Base-by-base conservation (phyloP, 2,113 vertebrate species). In the Lamprotornis superbus region DNA sequence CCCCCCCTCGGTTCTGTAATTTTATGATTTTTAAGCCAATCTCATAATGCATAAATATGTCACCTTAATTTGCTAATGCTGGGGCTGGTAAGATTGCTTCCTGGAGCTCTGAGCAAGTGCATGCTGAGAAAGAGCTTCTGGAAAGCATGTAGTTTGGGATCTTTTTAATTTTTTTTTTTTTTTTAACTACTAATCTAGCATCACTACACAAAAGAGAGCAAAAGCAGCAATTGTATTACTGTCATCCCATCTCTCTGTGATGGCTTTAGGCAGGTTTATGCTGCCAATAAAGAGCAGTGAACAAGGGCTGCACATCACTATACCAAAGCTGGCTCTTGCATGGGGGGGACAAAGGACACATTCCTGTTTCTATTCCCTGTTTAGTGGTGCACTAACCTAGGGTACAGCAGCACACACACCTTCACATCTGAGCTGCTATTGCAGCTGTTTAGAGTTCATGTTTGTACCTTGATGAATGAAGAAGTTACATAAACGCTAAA, bases 401-500 rank as follows among this genome's bases (percentile, higher is more conserved):
- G 68, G 35, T 42, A 55, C 40, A 64, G 30, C 53, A 55, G 33
- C 52, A 22, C 13, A 35, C 50, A 11, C 11, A 49, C 20, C 35
- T 74, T 39, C 96, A 89, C 68, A 90, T 50, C 70, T 40, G 46
- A 97, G 81, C 84, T 67, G 67, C 89, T 93, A 8, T 31, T 83
- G 68, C 61, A 90, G 74, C 82, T 86, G n/a, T 49, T 84, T 44
- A 31, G 35, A 74, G 52, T 8, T 90, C 44, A 21, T 59, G 71
- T 71, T 84, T 78, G 80, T 56, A 60, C 18, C 44, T 2, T 30
- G n/a, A 67, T 60, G 76, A 91, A 95, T 93, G 74, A 71, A 75
- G 78, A 88, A 83, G 76, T 81, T 91, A 84, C 47, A 73, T 50
- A 92, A 87, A 94, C 35, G 52, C 20, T 84, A 94, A 97, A 92